Evolutionary conservation across 1,140 invertebrate genomes (phyloP), one percentile per base, ranked within the genome.

Genomic region (Leptopilina clavipes): DNA sequence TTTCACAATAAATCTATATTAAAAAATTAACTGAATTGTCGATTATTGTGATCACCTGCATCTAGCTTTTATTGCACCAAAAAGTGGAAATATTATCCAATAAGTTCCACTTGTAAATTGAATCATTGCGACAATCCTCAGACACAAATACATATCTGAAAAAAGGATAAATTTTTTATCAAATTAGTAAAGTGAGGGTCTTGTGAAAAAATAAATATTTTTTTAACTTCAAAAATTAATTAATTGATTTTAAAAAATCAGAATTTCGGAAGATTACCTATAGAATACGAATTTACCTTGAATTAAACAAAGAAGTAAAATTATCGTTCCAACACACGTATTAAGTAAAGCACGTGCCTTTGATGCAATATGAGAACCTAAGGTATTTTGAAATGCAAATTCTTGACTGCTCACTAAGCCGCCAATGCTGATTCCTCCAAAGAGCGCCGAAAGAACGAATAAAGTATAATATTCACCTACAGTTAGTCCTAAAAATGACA

Each of bases 371-470:
- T 76, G 78, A 71, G 65, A n/a, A 11, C 81, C 78, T 8, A 82
- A 65, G 52, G 72, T 37, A 74, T 82, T 77, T 37, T 76, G 70
- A 19, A 82, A 45, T n/a, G 82, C 80, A 73, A 74, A 81, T 72
- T 84, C 76, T 71, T 84, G 80, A 37, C 19, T 79, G n/a, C 76
- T 56, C 9, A 78, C 79, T 22, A 80, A 72, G 19, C 80, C 83
- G 65, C 82, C 85, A 12, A 83, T 71, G 71, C 81, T 79, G 1
- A 84, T 74, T n/a, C 83, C 82, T 72, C 82, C 80, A 11, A 71
- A n/a, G 45, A 86, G 76, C 12, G 82, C 75, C 31, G 81, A 59
- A 10, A 80, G 44, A 0, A 80, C 7, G 73, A 83, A 76, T 77
- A 71, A 81, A 2, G 37, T 5, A 31, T 79, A 82, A 44, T 76